Evolutionary conservation across 1,140 invertebrate species (phyloP), one percentile per base, ranked within the genome.

Genomic region (Lethrus apterus): DNA sequence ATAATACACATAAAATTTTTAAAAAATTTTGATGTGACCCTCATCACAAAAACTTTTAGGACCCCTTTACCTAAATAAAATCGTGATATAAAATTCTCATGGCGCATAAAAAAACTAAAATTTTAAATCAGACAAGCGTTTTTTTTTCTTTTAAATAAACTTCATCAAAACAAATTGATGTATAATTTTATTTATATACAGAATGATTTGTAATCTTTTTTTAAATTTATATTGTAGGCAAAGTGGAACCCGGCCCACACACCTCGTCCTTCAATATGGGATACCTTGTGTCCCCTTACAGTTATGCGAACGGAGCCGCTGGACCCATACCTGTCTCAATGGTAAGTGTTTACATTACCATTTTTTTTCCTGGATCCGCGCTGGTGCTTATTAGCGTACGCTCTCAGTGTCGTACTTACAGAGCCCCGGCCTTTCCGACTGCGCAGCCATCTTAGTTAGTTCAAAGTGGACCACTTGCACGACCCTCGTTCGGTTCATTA

Each of bases 191-290:
- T n/a, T n/a, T n/a, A n/a, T n/a, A n/a, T n/a, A n/a, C n/a, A n/a
- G n/a, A n/a, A n/a, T n/a, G n/a, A n/a, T n/a, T n/a, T n/a, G n/a
- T n/a, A n/a, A n/a, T n/a, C n/a, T n/a, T n/a, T n/a, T n/a, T n/a
- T 26, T 26, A 26, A 26, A 7, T 38, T 42, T 52, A 40, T 56
- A 24, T 56, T 46, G 63, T 73, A 90, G 87, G 86, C 72, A 91
- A 91, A 75, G 79, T 88, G 60, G 87, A 91, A 58, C 81, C 84
- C n/a, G 78, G 81, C 60, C 77, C 82, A 41, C 86, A 89, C 66
- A 80, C 85, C 54, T 79, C 81, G 52, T 79, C 84, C 41, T 89
- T 90, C 75, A 89, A 89, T 74, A 89, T 91, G 84, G 86, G 86
- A 63, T 91, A 90, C 74, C 78, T 90, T 61, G 83, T 90, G 64